Evolutionary conservation across 2,113 vertebrate genomes (phyloP).

Genomic region (Poecilia latipinna): DNA sequence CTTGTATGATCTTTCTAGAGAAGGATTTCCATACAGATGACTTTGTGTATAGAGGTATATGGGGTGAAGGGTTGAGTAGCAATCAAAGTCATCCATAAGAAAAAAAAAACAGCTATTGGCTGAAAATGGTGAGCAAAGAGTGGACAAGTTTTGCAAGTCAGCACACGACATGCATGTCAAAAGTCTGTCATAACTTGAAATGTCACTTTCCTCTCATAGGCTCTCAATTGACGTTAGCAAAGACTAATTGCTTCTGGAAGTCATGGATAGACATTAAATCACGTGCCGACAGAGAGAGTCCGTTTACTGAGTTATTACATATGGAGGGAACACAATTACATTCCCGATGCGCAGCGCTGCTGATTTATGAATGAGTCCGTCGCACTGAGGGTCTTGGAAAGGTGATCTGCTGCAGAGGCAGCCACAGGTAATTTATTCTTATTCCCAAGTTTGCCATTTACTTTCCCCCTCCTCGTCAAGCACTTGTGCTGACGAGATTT

Average conservation of each 20-base stretch:
- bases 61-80: slow-evolving; percentile 18
- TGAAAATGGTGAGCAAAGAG: slow-evolving; percentile 27
- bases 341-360: slow-evolving; percentile 47
- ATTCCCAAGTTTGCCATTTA: slow-evolving; percentile 64
- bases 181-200: slow-evolving; percentile 13
- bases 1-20: slow-evolving; percentile 25
- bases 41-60: slow-evolving; percentile 23
- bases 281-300: slow-evolving; percentile 37
- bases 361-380: slow-evolving; percentile 73
- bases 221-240: slow-evolving; percentile 59
- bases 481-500: slow-evolving; percentile 57
- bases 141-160: slow-evolving; percentile 50
- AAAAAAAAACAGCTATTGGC: slow-evolving; percentile 26
- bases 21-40: slow-evolving; percentile 74
- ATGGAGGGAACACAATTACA: slow-evolving; percentile 63
- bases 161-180: slow-evolving; percentile 53
- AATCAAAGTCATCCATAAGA: slow-evolving; percentile 43
- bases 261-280: slow-evolving; percentile 60
- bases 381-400: slow-evolving; percentile 57
- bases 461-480: slow-evolving; percentile 37
- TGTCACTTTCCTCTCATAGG: slow-evolving; percentile 28
- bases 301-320: slow-evolving; percentile 61
- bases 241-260: slow-evolving; percentile 59
- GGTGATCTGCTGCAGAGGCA: slow-evolving; percentile 58
- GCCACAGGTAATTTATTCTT: slow-evolving; percentile 73